phyloP scores from a whole-genome alignment of 2,113 vertebrate genomes.

The Steatornis caripensis region DNA sequence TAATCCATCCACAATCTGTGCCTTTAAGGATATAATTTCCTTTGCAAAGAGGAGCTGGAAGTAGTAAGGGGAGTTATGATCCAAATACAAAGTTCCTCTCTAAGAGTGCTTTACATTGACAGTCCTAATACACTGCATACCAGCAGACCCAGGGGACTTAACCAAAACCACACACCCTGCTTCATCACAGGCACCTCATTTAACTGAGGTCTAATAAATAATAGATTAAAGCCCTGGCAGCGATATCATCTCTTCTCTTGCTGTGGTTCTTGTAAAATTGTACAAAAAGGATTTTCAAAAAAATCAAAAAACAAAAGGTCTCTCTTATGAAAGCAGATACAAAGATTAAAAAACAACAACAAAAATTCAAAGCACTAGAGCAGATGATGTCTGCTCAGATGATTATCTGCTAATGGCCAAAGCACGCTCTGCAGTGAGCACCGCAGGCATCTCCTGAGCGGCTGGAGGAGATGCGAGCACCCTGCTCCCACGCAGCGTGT shows the following conservation, averaged over 20 bases:
- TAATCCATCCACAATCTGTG: not conserved
- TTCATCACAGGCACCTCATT: constrained; percentile 32
- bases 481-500: rapidly evolving
- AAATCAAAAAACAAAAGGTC: not conserved
- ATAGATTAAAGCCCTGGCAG: not conserved
- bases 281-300: not conserved
- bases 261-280: not conserved
- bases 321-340: not conserved
- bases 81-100: not conserved
- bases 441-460: not conserved
- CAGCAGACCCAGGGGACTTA: not conserved
- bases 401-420: not conserved
- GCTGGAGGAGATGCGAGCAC: not conserved
- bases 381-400: not conserved
- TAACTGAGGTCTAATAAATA: constrained; percentile 25
- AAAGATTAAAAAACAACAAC: not conserved
- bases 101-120: not conserved
- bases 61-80: not conserved
- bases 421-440: rapidly evolving
- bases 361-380: not conserved
- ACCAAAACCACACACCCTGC: constrained; percentile 6
- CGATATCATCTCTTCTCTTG: not conserved
- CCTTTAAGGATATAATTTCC: not conserved
- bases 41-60: not conserved
- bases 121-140: not conserved